Conservation (phyloP, 1,140 invertebrate genomes). For the Trachymyrmex cornetzi region DNA sequence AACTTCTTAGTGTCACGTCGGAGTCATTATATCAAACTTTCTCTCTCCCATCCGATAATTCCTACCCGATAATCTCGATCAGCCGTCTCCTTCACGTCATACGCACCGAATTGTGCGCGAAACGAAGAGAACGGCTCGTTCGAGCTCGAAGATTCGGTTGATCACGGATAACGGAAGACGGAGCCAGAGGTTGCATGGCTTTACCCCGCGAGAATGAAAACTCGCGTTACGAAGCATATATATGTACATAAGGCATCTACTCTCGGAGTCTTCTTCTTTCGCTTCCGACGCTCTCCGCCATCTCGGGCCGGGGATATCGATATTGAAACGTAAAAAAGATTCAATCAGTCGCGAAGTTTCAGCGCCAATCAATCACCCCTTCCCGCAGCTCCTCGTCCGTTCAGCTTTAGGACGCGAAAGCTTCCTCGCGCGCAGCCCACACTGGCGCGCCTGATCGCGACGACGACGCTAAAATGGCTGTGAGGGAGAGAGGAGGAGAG, state of each 20-base stretch:
- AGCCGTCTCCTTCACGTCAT: neutral
- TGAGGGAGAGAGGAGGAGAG: constrained; percentile 29
- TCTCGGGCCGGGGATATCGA: constrained; percentile 78
- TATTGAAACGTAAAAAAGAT: constrained; percentile 86
- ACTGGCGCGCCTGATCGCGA: constrained; percentile 76
- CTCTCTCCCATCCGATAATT: constrained; percentile 14
- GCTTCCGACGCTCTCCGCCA: constrained; percentile 17
- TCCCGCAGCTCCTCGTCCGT: constrained; percentile 30
- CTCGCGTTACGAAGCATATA: neutral
- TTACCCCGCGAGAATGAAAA: neutral
- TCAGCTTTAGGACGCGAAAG: constrained; percentile 75
- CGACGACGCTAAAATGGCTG: constrained; percentile 77
- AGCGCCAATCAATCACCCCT: constrained; percentile 85
- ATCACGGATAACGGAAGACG: neutral
- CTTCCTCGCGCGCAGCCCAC: constrained; percentile 76
- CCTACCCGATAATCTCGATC: constrained; percentile 19
- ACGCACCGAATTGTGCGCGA: neutral
- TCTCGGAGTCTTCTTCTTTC: constrained; percentile 14
- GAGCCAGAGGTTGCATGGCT: neutral
- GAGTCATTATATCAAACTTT: constrained; percentile 25
- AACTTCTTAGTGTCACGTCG: constrained; percentile 42
- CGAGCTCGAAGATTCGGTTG: neutral
- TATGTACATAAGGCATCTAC: neutral
- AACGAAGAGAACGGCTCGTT: neutral
- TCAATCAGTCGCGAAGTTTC: constrained; percentile 86